These are phyloP conservation scores for Cettia cetti DNA, from an alignment of 2,113 vertebrate species.

Conservation along the genomic window DNA sequence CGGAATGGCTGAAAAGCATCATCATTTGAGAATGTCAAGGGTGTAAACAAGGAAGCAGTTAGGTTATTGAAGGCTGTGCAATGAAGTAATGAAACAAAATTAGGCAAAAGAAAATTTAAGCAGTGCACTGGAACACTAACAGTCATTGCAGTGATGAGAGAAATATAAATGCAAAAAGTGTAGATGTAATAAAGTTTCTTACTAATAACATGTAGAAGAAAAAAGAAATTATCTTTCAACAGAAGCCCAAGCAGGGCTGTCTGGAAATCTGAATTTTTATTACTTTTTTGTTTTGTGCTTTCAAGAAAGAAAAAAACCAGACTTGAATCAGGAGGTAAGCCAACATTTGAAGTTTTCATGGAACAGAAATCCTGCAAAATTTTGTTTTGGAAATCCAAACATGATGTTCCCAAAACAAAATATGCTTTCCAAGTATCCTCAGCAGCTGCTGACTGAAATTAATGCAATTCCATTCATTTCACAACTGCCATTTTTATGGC, in stretches of 20 bases:
- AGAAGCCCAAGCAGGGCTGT: neutral
- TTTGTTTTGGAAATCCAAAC: slow-evolving; percentile 51
- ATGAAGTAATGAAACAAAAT: neutral
- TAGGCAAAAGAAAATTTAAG: slow-evolving; percentile 4
- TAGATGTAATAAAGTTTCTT: neutral
- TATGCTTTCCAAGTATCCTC: slow-evolving; percentile 21
- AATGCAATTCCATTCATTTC: neutral
- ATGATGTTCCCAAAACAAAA: slow-evolving; percentile 31
- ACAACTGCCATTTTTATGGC: neutral
- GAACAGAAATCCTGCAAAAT: slow-evolving; percentile 19
- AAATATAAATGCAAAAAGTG: neutral
- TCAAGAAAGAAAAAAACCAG: neutral
- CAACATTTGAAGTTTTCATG: slow-evolving; percentile 7
- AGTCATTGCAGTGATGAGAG: neutral
- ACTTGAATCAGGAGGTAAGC: neutral
- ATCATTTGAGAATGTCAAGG: neutral
- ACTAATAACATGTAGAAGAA: neutral
- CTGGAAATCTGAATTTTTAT: neutral
- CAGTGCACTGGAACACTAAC: neutral
- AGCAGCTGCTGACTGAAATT: slow-evolving; percentile 12
- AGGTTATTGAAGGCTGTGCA: neutral
- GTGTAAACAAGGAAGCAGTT: neutral
- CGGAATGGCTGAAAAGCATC: neutral
- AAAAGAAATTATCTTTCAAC: neutral
- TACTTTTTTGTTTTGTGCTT: neutral